Percentiles rank a stretch among this genome's conserved stretches.
These are phyloP conservation scores for Folsomia candida DNA, from an alignment of 2,888 invertebrate species.

Conservation along the genomic window DNA sequence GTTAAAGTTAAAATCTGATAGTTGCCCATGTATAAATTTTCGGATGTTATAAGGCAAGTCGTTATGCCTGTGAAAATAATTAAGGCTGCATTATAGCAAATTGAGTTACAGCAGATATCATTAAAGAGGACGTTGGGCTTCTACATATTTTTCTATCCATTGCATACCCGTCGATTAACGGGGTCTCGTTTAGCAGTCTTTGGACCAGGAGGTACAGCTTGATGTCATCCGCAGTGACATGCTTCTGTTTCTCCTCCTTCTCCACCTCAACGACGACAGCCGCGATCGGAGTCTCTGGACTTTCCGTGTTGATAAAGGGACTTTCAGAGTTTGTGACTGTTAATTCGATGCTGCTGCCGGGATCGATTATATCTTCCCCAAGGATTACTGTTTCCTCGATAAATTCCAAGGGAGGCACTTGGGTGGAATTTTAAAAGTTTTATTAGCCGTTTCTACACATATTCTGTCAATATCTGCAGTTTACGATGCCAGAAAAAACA, in stretches of 20 bases:
- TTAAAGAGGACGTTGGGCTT: too few species aligned
- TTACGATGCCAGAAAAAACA: too few species aligned
- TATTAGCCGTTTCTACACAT: too few species aligned
- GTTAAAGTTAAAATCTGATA: conserved; percentile 52
- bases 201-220: conserved; percentile 41
- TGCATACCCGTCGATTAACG: conserved; percentile 51
- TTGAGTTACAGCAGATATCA: too few species aligned
- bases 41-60: conserved; percentile 54
- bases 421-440: too few species aligned
- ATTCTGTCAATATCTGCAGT: too few species aligned
- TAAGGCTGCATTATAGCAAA: too few species aligned
- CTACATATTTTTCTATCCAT: too few species aligned
- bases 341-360: neutral
- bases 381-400: neutral
- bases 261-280: neutral
- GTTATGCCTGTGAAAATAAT: conserved; percentile 53
- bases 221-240: conserved; percentile 35
- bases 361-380: neutral
- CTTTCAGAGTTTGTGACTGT: neutral
- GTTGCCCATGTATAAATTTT: conserved; percentile 52
- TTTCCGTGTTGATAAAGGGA: neutral
- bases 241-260: too few species aligned
- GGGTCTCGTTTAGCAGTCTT: conserved; percentile 40
- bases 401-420: neutral
- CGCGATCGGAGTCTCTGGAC: neutral